Evolutionary conservation across 2,888 invertebrate genomes (phyloP).

Genomic region (Clistopyga incitator): DNA sequence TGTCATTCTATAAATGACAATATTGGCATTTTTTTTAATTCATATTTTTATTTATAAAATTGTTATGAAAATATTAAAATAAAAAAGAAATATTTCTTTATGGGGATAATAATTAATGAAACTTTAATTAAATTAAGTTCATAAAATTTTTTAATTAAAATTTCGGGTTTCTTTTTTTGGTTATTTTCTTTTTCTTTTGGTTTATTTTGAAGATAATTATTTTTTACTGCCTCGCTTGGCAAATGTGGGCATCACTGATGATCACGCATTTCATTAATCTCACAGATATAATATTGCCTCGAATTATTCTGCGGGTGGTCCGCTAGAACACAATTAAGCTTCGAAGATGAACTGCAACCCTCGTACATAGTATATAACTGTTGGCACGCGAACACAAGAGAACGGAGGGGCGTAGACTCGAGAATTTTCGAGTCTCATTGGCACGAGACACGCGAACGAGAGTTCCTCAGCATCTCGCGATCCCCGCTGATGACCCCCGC

Average conservation of each 20-base stretch:
- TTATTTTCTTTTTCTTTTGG: too few species aligned
- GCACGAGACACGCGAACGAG: slow-evolving; percentile 68
- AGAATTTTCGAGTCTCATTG: slow-evolving; percentile 63
- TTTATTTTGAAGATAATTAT: too few species aligned
- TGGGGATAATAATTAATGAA: too few species aligned
- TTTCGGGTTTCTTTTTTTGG: too few species aligned
- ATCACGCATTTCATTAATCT: slow-evolving; percentile 16
- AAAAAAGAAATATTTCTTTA: too few species aligned
- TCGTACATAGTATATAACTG: slow-evolving; percentile 35
- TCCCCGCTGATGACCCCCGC: slow-evolving; percentile 40
- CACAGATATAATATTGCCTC: slow-evolving; percentile 7
- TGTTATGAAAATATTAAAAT: too few species aligned
- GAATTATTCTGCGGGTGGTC: slow-evolving; percentile 50
- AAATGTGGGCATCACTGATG: not conserved
- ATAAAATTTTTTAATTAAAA: too few species aligned
- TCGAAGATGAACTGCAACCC: slow-evolving; percentile 39
- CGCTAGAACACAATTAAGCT: slow-evolving; percentile 49
- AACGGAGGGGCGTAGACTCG: slow-evolving; percentile 35
- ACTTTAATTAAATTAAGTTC: too few species aligned
- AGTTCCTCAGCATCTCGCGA: slow-evolving; percentile 62
- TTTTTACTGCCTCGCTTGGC: not conserved
- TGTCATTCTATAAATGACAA: too few species aligned
- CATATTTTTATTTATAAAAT: too few species aligned
- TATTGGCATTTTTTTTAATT: too few species aligned
- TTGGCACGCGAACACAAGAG: slow-evolving; percentile 38